Base-by-base conservation (phyloP, 2,888 invertebrate species). In the Hylaea fasciaria region DNA sequence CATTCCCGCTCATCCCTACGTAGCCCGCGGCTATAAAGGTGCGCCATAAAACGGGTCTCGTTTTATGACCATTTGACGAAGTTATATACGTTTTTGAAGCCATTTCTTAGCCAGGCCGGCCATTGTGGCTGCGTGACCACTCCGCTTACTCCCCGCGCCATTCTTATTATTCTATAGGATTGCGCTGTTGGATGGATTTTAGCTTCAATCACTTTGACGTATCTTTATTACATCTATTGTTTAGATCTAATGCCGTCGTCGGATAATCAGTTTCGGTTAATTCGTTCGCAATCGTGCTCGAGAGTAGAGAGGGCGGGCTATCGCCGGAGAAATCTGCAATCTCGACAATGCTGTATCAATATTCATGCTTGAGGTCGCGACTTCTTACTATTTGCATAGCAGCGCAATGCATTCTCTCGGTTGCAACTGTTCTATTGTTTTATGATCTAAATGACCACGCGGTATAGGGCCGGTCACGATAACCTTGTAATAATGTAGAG, bases 361-460 rank as follows among this genome's bases (percentile, higher is more conserved):
- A 91, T 91, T 90, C 91, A 91, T 91, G 87, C 85, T 82, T 82
- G 81, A 86, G 91, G 90, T 89, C 91, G 89, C 88, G 91, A 91
- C 91, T 91, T 74, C 80, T 68, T 71, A 80, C 82, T 85, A 91
- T 91, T 91, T 90, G 90, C 91, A 91, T 91, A 89, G 86, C 89
- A 87, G 89, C 86, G 86, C 86, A 85, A 83, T 86, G 86, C 90
- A 88, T 90, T 89, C 86, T 81, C 86, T 81, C 76, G 76, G 78
- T 77, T 84, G 89, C 89, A 89, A 88, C 90, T 87, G 90, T 89
- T 88, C 89, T 89, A 91, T 91, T 91, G 91, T 91, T 89, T 91
- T 90, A 91, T 90, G 90, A 89, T 90, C 91, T 86, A 90, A 91
- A 90, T 91, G 91, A 91, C 90, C 91, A 85, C 81, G 84, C 87